Evolutionary conservation across 2,888 invertebrate genomes (phyloP).

Genomic region (Copidosoma aretas): DNA sequence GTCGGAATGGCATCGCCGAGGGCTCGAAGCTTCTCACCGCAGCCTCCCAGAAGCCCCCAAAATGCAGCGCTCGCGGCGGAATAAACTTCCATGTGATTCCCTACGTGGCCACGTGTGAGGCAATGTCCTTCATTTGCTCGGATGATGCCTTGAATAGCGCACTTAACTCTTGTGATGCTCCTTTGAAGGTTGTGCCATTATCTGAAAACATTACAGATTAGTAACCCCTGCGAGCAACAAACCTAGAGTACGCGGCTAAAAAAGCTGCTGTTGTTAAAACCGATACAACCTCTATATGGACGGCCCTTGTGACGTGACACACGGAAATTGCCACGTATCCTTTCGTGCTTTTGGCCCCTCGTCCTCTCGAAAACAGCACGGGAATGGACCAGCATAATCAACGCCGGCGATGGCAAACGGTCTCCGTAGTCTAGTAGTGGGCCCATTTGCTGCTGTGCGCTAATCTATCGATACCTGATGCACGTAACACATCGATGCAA

Average conservation of each 20-base stretch:
- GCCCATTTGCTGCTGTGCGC: background rate
- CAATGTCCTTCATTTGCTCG: background rate
- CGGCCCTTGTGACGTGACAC: background rate
- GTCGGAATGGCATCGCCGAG: constrained; percentile 41
- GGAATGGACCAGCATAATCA: background rate
- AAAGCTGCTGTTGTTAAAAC: background rate
- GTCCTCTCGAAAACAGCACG: background rate
- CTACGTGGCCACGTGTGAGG: background rate
- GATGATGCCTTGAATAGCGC: background rate
- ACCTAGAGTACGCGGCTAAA: background rate
- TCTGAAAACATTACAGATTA: background rate
- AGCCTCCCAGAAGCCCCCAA: constrained; percentile 41
- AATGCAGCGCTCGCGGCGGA: constrained; percentile 25
- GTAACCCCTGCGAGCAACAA: background rate
- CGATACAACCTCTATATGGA: constrained; percentile 2
- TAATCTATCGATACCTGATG: background rate
- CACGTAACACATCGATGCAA: background rate
- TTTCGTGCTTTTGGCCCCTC: background rate
- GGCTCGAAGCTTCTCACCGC: constrained; percentile 35
- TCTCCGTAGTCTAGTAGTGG: background rate
- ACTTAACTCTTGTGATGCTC: background rate
- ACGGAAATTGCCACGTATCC: constrained; percentile 1
- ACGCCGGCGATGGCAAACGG: background rate
- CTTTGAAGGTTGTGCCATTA: constrained; percentile 4
- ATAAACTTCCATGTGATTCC: constrained; percentile 8